Conservation (phyloP, 37 sponge, comb jelly and placozoan species). For the Beroe forskalii region DNA sequence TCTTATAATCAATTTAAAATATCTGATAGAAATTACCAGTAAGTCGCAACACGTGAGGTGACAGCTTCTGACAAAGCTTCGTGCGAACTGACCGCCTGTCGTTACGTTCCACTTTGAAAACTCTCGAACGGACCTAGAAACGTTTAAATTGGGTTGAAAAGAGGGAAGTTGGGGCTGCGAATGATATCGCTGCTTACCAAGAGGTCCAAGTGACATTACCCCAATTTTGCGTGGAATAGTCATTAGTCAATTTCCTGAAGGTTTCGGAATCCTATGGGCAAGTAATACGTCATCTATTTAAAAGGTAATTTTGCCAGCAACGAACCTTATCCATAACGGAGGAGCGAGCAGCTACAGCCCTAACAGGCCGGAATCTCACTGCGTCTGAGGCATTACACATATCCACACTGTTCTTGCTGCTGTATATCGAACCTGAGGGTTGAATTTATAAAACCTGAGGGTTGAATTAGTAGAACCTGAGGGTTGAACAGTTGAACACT, state of each 20-base stretch:
- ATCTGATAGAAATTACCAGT: conserved; percentile 26
- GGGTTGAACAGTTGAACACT: background rate
- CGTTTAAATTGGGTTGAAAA: background rate
- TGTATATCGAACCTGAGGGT: conserved; percentile 36
- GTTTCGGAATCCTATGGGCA: too few species aligned
- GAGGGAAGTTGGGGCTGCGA: background rate
- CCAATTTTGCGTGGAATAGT: too few species aligned
- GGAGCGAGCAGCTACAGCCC: background rate
- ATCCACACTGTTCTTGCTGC: conserved; percentile 47
- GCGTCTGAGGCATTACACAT: background rate
- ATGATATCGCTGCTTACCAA: too few species aligned
- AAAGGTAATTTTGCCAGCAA: too few species aligned
- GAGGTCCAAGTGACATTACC: too few species aligned
- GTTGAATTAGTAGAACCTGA: background rate
- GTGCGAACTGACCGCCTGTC: conserved; percentile 11
- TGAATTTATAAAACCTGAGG: background rate
- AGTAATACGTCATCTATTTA: too few species aligned
- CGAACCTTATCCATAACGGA: conserved; percentile 47
- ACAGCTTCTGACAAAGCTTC: conserved; percentile 62
- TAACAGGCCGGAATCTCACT: background rate
- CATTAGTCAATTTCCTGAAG: too few species aligned
- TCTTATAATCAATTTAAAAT: too few species aligned
- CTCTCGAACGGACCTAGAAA: background rate
- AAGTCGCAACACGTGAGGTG: conserved; percentile 43
- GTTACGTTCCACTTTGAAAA: conserved; percentile 17